Base-by-base conservation (phyloP, 2,797 vertebrate genomes). In the Sandelia bainsii region DNA sequence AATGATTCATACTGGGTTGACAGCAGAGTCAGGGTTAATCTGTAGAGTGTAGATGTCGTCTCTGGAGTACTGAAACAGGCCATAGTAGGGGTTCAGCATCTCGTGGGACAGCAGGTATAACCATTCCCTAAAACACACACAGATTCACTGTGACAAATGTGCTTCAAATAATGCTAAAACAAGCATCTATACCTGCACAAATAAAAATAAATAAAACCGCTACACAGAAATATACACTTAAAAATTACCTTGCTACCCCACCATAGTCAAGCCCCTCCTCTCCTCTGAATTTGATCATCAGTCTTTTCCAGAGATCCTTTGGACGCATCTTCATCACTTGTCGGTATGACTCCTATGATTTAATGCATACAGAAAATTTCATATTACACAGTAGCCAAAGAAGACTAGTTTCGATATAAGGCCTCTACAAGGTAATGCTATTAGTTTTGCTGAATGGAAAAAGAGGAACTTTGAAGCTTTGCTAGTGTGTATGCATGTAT, bases 271-370 rank as follows among this genome's bases (percentile, higher is more conserved):
- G 95, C 16, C 98, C 98, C 91, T 99, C 98, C 80, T 99, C 98
- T 78, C 97, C 98, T 85, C 98, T 95, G 69, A 99, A 99, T 88
- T 99, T 99, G 89, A 99, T 98, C 98, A 99, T 99, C 85, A 99
- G 93, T 94, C 98, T 96, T 88, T 99, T 99, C 98, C 97, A 99
- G 42, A 99, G 93, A 92, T 99, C 98, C 91, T 99, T 99, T 20
- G 98, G 98, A 82, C 98, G 96, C 98, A 99, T 99, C 94, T 99
- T 99, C 98, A 99, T 99, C 89, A 99, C 98, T 84, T 99, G 98
- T 62, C 98, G 95, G 81, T 99, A 99, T 1, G 98, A 99, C 86
- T 99, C 98, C 98, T 99, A 73, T 0, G 5, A 56, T 51, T 52
- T 9, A 84, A 62, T 39, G 81, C 23, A 67, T 0, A 61, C 16